Conservation (phyloP, 2,113 vertebrate genomes). For the Hipposideros armiger region DNA sequence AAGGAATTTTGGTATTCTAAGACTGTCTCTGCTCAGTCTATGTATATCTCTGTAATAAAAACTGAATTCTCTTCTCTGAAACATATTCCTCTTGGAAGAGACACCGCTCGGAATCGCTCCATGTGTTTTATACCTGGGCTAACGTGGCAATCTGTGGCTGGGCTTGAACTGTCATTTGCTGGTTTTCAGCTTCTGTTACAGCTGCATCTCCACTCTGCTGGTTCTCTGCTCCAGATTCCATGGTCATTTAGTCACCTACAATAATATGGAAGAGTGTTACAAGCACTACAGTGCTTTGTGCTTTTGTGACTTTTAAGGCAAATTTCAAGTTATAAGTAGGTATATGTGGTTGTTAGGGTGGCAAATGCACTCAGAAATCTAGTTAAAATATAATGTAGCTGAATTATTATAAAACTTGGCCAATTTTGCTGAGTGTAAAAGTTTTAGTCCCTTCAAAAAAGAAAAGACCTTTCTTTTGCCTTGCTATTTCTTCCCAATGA, state of each 20-base stretch:
- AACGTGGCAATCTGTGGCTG: constrained; percentile 95
- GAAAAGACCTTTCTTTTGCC: not conserved
- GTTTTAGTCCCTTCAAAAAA: constrained; percentile 41
- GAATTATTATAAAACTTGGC: constrained; percentile 31
- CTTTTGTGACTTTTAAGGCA: constrained; percentile 74
- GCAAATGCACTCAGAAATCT: constrained; percentile 62
- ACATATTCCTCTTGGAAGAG: constrained; percentile 64
- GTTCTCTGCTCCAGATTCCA: constrained; percentile 98
- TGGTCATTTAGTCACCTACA: constrained; percentile 98
- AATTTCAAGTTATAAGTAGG: constrained; percentile 67
- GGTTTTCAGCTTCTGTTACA: constrained; percentile 96
- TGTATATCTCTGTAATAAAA: constrained; percentile 38
- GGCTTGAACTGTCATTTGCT: constrained; percentile 95
- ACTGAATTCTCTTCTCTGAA: constrained; percentile 56
- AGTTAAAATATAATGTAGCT: constrained; percentile 51
- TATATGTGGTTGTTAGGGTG: constrained; percentile 47
- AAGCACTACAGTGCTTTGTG: constrained; percentile 80
- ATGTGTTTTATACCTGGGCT: constrained; percentile 93
- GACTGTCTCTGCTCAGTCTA: constrained; percentile 45
- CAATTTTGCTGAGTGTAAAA: constrained; percentile 38
- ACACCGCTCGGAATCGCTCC: constrained; percentile 8
- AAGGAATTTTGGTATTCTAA: constrained; percentile 55
- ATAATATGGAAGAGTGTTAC: constrained; percentile 87
- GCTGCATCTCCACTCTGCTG: constrained; percentile 97
- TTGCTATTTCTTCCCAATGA: not conserved